A percentile compares a stretch with the other conserved stretches of the same genome.
Conservation (phyloP, 2,888 invertebrate genomes). For the Drosophila barbarae region DNA sequence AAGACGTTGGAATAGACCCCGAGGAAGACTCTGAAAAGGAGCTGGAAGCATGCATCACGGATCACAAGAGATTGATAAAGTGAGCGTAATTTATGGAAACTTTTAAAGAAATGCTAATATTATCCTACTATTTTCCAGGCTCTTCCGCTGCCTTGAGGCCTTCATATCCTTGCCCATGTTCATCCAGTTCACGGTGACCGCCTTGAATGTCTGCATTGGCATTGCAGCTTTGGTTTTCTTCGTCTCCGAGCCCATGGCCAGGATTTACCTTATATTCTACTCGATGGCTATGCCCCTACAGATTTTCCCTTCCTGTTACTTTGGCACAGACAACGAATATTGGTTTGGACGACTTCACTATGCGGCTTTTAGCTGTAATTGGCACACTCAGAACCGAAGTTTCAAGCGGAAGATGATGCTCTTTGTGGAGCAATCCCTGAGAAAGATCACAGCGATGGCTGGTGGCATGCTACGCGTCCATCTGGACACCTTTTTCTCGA, state of each 20-base stretch:
- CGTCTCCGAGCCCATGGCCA: constrained; percentile 43
- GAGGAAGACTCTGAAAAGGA: constrained; percentile 29
- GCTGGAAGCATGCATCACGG: constrained; percentile 60
- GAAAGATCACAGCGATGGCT: constrained; percentile 51
- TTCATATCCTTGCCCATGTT: constrained; percentile 70
- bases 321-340: constrained; percentile 60
- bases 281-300: constrained; percentile 48
- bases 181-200: constrained; percentile 61
- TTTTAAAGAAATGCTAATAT: not conserved
- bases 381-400: constrained; percentile 50
- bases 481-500: constrained; percentile 64
- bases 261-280: constrained; percentile 55
- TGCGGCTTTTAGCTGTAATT: constrained; percentile 66
- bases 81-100: constrained; percentile 1
- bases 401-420: constrained; percentile 64
- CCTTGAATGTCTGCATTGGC: constrained; percentile 58
- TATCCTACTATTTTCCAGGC: not conserved
- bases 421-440: constrained; percentile 64
- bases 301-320: constrained; percentile 70
- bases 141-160: constrained; percentile 48
- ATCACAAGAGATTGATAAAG: constrained; percentile 60
- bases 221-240: constrained; percentile 59
- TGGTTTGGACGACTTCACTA: constrained; percentile 54
- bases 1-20: constrained; percentile 49
- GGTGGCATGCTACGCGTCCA: constrained; percentile 68